These are phyloP conservation scores for Philopedon plagiatum DNA, from an alignment of 2,888 invertebrate species.

Conservation along the genomic window DNA sequence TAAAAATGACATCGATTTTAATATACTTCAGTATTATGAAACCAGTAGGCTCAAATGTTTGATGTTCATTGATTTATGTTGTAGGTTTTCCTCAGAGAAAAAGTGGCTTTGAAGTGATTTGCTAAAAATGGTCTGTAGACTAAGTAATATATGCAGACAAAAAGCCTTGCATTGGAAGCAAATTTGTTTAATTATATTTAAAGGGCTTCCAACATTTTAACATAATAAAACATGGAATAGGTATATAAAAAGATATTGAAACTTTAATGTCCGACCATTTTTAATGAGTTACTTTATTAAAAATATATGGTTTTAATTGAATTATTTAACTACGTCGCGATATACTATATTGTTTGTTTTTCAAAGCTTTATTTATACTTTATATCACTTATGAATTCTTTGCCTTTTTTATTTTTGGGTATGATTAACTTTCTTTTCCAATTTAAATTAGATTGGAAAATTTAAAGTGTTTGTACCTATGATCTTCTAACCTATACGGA, in stretches of 20 bases:
- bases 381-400: too few relatives aligned
- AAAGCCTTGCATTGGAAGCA: too few relatives aligned
- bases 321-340: too few relatives aligned
- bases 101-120: background rate
- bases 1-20: background rate
- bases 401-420: background rate
- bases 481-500: background rate
- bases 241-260: too few relatives aligned
- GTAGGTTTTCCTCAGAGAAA: background rate
- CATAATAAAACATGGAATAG: background rate
- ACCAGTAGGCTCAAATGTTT: slow-evolving; percentile 2
- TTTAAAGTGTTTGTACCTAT: background rate
- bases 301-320: too few relatives aligned
- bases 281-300: too few relatives aligned
- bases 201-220: too few relatives aligned
- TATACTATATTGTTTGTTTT: too few relatives aligned
- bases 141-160: background rate
- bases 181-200: too few relatives aligned
- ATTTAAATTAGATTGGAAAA: background rate
- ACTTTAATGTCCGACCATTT: too few relatives aligned
- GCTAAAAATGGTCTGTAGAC: background rate
- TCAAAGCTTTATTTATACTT: too few relatives aligned
- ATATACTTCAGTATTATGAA: slow-evolving; percentile 9
- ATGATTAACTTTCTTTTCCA: background rate
- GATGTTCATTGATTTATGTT: background rate